Conservation (phyloP, 2,797 vertebrate species). For the Gambusia yucatana region DNA sequence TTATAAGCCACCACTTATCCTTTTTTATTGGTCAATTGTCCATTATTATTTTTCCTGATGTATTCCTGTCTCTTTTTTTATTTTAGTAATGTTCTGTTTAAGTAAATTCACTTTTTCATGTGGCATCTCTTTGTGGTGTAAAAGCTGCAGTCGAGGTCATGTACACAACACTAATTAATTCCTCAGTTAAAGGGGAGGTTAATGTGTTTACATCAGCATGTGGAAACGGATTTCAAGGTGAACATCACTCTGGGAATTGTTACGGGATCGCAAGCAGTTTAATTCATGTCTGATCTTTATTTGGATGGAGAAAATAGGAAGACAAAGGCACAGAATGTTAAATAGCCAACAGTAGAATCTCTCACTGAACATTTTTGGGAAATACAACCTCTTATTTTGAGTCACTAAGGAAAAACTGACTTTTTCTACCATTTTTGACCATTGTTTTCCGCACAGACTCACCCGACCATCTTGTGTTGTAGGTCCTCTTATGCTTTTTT, state of each 20-base stretch:
- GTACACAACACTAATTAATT: background rate
- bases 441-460: background rate
- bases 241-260: background rate
- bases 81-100: background rate
- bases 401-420: background rate
- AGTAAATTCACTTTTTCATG: background rate
- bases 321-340: background rate
- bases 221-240: slow-evolving; percentile 5
- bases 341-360: background rate
- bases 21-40: background rate
- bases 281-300: background rate
- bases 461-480: background rate
- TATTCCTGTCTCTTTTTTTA: background rate
- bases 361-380: background rate
- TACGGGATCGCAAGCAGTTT: background rate
- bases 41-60: background rate
- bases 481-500: background rate
- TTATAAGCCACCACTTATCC: background rate
- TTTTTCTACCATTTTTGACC: background rate
- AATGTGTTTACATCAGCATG: background rate
- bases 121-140: background rate
- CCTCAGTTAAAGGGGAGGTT: background rate
- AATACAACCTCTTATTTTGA: background rate
- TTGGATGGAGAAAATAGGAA: background rate
- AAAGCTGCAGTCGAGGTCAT: background rate